Base-by-base conservation (phyloP, 30 jellyfish, hydroid and myxozoan genomes). In the Clytia hemisphaerica region DNA sequence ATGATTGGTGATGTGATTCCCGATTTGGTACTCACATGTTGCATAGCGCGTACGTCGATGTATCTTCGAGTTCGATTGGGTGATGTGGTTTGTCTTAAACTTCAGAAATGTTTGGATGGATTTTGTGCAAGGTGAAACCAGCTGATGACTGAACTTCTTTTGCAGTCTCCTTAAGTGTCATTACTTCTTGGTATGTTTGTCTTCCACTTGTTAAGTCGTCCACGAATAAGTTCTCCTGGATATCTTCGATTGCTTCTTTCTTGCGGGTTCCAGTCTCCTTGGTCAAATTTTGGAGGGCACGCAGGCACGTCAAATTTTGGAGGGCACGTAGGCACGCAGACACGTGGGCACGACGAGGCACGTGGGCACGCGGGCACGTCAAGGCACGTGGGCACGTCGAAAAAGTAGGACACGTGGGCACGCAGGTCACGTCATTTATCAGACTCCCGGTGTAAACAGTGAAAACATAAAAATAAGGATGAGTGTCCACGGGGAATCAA, bases 121-220 rank as follows among this genome's bases (percentile, higher is more conserved):
- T 73, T 53, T 73, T 83, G 85, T 83, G 92, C 34, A 65, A 16
- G 19, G 30, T 42, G 61, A 81, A 51, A 7, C 85, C 85, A 4
- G 69, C 94, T 16, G 53, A 79, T n/a, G 58, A 45, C 69, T 73
- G 75, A 36, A 71, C 62, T n/a, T 45, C 19, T 19, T 54, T 35
- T 28, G 80, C 74, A 12, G 57, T 63, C 2, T 35, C 68, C 46
- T 82, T 82, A 42, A 61, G 1, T 47, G 30, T 42, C 33, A 36
- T 26, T 15, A 69, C 84, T 46, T 74, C 85, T 3, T 74, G 59
- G 5, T 28, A 5, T 24, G 48, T 57, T 48, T 46, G 12, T 7
- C 92, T 92, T 12, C 92, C 94, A 30, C 51, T 12, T 15, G 59
- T 83, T 1, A 83, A 22, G 38, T 73, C 94, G 42, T 83, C 94